These are phyloP conservation scores for Arenicola marina DNA, from an alignment of 2,888 invertebrate species.

Conservation along the genomic window DNA sequence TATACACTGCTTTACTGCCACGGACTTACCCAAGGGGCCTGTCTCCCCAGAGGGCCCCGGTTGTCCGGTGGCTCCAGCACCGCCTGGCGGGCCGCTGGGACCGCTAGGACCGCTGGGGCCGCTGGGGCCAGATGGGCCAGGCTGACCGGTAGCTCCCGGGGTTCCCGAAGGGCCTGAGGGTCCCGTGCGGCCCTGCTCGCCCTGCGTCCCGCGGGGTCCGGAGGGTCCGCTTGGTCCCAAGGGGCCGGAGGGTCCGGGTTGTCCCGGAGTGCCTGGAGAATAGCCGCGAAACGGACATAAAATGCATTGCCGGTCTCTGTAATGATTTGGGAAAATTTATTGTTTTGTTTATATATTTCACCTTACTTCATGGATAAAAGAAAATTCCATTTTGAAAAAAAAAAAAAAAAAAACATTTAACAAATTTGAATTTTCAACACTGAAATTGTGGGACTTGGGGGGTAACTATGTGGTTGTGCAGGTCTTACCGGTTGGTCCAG, in stretches of 20 bases:
- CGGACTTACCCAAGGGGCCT: not conserved
- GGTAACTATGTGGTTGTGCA: not conserved
- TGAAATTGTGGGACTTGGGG: too few species aligned
- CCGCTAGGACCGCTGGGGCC: not conserved
- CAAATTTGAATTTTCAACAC: too few species aligned
- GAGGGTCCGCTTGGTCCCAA: not conserved
- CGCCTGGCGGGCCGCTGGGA: not conserved
- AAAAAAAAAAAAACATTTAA: too few species aligned
- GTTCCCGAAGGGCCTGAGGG: not conserved
- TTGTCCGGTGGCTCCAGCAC: not conserved
- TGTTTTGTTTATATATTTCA: too few species aligned
- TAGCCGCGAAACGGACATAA: too few species aligned
- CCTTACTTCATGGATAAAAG: too few species aligned
- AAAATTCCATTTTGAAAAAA: too few species aligned
- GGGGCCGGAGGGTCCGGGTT: not conserved
- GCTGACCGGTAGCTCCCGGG: not conserved
- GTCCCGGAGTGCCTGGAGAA: not conserved
- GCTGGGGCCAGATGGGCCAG: not conserved
- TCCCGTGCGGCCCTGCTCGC: not conserved
- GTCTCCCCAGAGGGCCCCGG: not conserved
- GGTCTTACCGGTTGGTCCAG: constrained; percentile 1
- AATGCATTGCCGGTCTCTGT: too few species aligned
- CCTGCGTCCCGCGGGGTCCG: not conserved
- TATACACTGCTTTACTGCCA: too few species aligned
- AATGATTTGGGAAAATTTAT: too few species aligned